Conservation (phyloP, 1,140 invertebrate genomes). For the Drosophila kohkoa region DNA sequence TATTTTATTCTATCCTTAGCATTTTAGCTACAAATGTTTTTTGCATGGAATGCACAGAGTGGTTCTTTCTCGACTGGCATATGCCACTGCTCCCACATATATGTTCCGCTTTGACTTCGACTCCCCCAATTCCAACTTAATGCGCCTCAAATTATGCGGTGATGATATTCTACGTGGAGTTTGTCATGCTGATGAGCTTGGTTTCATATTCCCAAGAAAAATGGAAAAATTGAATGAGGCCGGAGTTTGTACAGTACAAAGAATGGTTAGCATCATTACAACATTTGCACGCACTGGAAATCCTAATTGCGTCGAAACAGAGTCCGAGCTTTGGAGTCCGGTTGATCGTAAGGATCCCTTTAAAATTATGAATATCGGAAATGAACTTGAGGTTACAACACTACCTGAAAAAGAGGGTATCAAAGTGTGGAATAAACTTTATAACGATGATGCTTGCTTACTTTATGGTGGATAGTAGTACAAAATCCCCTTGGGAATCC, state of each 20-base stretch:
- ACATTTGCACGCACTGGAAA: slow-evolving; percentile 84
- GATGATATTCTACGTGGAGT: slow-evolving; percentile 71
- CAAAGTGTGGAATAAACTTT: slow-evolving; percentile 63
- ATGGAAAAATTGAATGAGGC: slow-evolving; percentile 62
- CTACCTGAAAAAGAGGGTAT: slow-evolving; percentile 58
- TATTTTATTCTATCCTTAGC: slow-evolving; percentile 17
- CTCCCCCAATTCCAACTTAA: slow-evolving; percentile 66
- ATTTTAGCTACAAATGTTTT: slow-evolving; percentile 81
- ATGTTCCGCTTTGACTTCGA: slow-evolving; percentile 85
- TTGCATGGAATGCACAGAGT: slow-evolving; percentile 81
- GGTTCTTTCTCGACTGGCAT: slow-evolving; percentile 65
- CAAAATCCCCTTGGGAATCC: neutral
- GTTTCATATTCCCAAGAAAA: slow-evolving; percentile 87
- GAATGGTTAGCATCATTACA: slow-evolving; percentile 82
- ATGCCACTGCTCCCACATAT: slow-evolving; percentile 79
- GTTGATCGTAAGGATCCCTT: slow-evolving; percentile 48
- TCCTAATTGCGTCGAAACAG: slow-evolving; percentile 69
- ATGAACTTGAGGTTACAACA: slow-evolving; percentile 38
- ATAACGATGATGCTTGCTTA: slow-evolving; percentile 21
- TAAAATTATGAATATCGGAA: slow-evolving; percentile 57
- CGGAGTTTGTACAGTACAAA: slow-evolving; percentile 73
- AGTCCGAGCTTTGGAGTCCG: slow-evolving; percentile 42
- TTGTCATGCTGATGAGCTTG: slow-evolving; percentile 88
- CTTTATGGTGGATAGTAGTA: slow-evolving; percentile 28
- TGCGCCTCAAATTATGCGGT: slow-evolving; percentile 71